Percentiles rank a stretch among this genome's conserved stretches.
Evolutionary conservation across 2,888 invertebrate genomes (phyloP).

Genomic region (Amphipoea oculea): DNA sequence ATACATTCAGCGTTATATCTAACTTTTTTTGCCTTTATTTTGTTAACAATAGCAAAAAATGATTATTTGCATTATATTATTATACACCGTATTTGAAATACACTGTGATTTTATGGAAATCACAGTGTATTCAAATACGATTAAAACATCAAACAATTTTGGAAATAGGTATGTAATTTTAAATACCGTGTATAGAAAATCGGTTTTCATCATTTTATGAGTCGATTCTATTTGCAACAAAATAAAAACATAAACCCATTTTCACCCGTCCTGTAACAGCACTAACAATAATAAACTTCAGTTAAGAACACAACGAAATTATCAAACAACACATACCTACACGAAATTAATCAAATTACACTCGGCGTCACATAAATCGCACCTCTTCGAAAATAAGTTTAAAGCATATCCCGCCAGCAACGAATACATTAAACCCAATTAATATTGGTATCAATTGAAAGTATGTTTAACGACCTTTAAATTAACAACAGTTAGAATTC

Average conservation of each 20-base stretch:
- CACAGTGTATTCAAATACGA: too few relatives aligned
- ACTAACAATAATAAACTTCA: conserved; percentile 34
- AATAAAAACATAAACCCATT: conserved; percentile 25
- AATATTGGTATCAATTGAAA: too few relatives aligned
- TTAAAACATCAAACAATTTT: not conserved
- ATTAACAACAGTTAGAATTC: too few relatives aligned
- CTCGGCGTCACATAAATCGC: too few relatives aligned
- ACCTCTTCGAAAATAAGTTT: too few relatives aligned
- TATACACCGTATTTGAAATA: too few relatives aligned
- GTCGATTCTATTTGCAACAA: not conserved
- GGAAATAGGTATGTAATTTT: not conserved
- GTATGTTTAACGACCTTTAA: too few relatives aligned
- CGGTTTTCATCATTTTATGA: not conserved
- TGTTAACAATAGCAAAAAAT: not conserved
- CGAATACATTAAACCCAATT: too few relatives aligned
- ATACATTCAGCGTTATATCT: not conserved
- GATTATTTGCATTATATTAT: not conserved
- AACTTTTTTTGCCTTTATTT: not conserved
- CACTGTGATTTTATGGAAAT: not conserved
- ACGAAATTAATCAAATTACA: conserved; percentile 52
- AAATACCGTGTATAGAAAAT: not conserved
- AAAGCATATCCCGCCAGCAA: too few relatives aligned
- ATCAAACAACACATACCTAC: conserved; percentile 36
- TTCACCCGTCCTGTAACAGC: conserved; percentile 2
- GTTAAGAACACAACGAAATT: conserved; percentile 28